Evolutionary conservation across 1,140 invertebrate genomes (phyloP), one percentile per base, ranked within the genome.

Genomic region (Proales similis): DNA sequence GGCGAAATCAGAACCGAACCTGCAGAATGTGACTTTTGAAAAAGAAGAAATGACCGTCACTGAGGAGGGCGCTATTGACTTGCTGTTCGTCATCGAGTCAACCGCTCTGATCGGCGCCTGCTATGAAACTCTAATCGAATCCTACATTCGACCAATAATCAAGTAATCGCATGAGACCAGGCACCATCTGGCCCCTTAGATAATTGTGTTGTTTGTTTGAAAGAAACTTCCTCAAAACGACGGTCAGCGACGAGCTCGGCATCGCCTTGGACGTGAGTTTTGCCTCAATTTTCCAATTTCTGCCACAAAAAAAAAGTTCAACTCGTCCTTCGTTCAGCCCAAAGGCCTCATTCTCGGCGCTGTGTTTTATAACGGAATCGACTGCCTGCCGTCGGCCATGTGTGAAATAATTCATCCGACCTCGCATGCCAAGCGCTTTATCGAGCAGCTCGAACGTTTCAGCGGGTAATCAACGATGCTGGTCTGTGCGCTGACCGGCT

Each of bases 331-430:
- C 33, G 29, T 48, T 29, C 12, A 57, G 51, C 24, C 45, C 9
- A 42, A 42, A 29, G 19, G 33, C 1, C 22, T n/a, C n/a, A 19
- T 57, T 4, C 45, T 57, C 45, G 1, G 17, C 5, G 51, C 51
- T 0, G 27, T 57, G 27, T 19, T 36, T 5, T 57, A 42, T 27
- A 57, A 57, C 6, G 36, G 36, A 11, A 57, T 42, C 5, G 24
- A 39, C 22, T 42, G 7, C 11, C 30, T n/a, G n/a, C 51, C 51
- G 4, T 42, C 9, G 29, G 27, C 51, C 39, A 57, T 57, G 19
- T 57, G 51, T 57, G 45, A 26, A 14, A 2, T 57, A 29, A 57
- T 57, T 26, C 36, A 57, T 19, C 51, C 51, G 14, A 57, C 22
- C 14, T 36, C 51, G 14, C 36, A 57, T 57, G 51, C 22, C 7